Percentiles rank a stretch among this genome's conserved stretches.
phyloP scores from a whole-genome alignment of 2,888 invertebrate genomes.

The Drosophila pseudotalamancana region DNA sequence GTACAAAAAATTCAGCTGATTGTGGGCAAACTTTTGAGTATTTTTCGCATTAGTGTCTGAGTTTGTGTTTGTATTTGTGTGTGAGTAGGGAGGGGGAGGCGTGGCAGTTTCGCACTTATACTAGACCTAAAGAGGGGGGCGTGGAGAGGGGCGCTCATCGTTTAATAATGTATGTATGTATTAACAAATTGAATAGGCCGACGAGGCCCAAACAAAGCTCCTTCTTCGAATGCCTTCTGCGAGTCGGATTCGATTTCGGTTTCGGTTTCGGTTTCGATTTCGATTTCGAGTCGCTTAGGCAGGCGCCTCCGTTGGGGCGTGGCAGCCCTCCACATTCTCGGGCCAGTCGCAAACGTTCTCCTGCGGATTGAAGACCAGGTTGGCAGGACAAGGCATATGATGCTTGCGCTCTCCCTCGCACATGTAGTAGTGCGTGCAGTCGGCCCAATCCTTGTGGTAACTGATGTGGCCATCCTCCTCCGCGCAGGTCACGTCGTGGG shows the following conservation, averaged over 20 bases:
- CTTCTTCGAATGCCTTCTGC: not conserved
- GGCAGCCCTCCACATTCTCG: slow-evolving; percentile 95
- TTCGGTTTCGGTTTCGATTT: too few species aligned
- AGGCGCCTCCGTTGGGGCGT: slow-evolving; percentile 89
- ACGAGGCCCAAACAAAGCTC: slow-evolving; percentile 2
- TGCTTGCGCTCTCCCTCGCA: slow-evolving; percentile 97
- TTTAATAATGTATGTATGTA: slow-evolving; percentile 48
- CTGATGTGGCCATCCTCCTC: slow-evolving; percentile 98
- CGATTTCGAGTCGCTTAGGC: slow-evolving; percentile 58
- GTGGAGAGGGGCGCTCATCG: slow-evolving; percentile 36
- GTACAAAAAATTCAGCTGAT: slow-evolving; percentile 69
- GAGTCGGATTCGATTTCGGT: too few species aligned
- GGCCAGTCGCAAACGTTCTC: slow-evolving; percentile 99
- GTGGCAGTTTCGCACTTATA: slow-evolving; percentile 59
- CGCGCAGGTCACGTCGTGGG: slow-evolving; percentile 94
- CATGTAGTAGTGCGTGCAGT: slow-evolving; percentile 98
- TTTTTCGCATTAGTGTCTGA: slow-evolving; percentile 48
- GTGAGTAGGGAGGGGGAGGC: slow-evolving; percentile 29
- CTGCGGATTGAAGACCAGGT: slow-evolving; percentile 95
- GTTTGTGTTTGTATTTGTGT: too few species aligned
- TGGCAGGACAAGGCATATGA: slow-evolving; percentile 97
- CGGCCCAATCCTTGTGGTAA: slow-evolving; percentile 94
- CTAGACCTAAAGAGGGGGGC: slow-evolving; percentile 47
- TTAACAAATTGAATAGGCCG: slow-evolving; percentile 55
- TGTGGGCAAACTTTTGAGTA: slow-evolving; percentile 66